Percentiles rank a stretch among this genome's conserved stretches.
Evolutionary conservation across 2,888 invertebrate genomes (phyloP).

Genomic region (Ormyrus labotus): DNA sequence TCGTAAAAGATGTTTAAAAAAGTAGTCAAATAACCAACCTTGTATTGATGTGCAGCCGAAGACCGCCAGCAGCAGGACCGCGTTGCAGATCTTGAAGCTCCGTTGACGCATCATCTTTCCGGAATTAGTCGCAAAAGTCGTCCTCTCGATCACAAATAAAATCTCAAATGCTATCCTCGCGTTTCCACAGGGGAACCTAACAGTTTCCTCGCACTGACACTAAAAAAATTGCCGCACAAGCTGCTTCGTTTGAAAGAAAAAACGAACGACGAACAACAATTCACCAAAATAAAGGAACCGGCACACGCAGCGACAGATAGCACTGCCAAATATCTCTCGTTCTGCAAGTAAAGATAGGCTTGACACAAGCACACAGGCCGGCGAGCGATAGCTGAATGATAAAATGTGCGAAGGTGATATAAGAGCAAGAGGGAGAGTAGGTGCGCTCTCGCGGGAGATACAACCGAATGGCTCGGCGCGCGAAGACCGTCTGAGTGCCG

Average conservation of each 20-base stretch:
- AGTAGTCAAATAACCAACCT: conserved; percentile 23
- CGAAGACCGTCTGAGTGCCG: conserved; percentile 55
- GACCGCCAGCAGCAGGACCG: conserved; percentile 40
- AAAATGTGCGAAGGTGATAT: not conserved
- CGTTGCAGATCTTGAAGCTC: conserved; percentile 8
- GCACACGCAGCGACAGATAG: not conserved
- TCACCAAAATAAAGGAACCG: not conserved
- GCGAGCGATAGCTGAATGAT: not conserved
- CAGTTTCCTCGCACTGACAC: conserved; percentile 38
- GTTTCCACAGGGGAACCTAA: not conserved
- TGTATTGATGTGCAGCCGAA: conserved; percentile 46
- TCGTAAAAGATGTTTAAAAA: not conserved
- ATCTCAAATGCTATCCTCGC: not conserved
- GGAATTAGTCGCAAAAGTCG: not conserved
- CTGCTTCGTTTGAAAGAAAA: not conserved
- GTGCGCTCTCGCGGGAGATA: not conserved
- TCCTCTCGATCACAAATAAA: not conserved
- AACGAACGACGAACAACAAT: not conserved
- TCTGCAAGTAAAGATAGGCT: not conserved
- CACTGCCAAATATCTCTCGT: not conserved
- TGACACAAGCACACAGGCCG: not conserved
- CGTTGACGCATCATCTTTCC: conserved; percentile 9
- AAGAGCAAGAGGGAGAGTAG: not conserved
- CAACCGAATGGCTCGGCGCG: conserved; percentile 56
- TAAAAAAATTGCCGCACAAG: not conserved